Conservation (phyloP, 2,888 invertebrate species). For the Callosobruchus maculatus region DNA sequence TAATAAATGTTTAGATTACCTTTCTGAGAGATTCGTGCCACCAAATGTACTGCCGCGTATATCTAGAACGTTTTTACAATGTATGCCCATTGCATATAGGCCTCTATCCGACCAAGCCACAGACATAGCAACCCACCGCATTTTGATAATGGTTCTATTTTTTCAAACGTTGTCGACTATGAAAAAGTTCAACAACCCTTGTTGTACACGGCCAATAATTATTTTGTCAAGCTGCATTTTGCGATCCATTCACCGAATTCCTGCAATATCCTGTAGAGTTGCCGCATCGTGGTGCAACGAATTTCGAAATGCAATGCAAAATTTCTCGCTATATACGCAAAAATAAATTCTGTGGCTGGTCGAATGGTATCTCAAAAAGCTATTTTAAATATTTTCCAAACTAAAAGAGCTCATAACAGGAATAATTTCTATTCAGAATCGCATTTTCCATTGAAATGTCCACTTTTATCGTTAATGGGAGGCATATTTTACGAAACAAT, state of each 20-base stretch:
- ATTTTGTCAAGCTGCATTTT: not conserved
- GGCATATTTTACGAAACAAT: constrained; percentile 13
- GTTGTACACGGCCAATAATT: not conserved
- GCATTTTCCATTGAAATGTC: constrained; percentile 15
- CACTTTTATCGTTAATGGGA: constrained; percentile 12
- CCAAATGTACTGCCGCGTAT: too few species aligned
- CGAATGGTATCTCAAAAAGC: constrained; percentile 4
- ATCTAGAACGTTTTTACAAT: too few species aligned
- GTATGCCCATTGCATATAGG: too few species aligned
- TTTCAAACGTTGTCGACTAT: not conserved
- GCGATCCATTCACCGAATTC: not conserved
- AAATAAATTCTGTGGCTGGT: not conserved
- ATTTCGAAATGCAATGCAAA: not conserved
- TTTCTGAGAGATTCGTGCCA: too few species aligned
- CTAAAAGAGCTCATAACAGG: constrained; percentile 6
- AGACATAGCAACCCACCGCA: too few species aligned
- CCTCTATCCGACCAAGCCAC: too few species aligned
- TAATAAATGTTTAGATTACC: too few species aligned
- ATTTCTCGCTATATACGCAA: not conserved
- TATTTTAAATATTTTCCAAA: not conserved
- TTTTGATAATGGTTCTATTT: not conserved
- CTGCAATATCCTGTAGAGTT: not conserved
- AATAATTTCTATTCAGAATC: constrained; percentile 1
- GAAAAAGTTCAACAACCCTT: not conserved
- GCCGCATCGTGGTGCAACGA: not conserved